Base-by-base conservation (phyloP, 1,140 invertebrate species). In the Trypoxylus dichotomus region DNA sequence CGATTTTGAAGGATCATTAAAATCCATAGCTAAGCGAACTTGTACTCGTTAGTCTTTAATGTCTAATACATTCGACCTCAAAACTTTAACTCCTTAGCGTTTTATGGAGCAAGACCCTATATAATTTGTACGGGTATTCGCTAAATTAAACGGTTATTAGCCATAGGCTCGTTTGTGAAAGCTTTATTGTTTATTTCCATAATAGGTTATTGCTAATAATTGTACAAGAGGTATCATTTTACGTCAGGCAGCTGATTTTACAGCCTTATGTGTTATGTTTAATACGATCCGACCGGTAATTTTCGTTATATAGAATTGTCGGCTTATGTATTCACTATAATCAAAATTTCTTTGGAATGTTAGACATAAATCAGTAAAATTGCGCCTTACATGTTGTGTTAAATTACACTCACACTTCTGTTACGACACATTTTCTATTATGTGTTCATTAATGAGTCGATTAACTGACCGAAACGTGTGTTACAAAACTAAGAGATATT, bases 1-100 rank as follows among this genome's bases (percentile, higher is more conserved):
- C 10, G 60, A 68, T 25, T 68, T 68, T 68, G 60, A 7, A 68
- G 27, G 60, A 68, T 27, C 60, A 68, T 21, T 63, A 63, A 63
- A 68, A 68, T 13, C 24, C 21, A 68, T n/a, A 19, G 47, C 7
- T 6, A 58, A 13, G 3, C 60, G 24, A 68, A 27, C 60, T 68
- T 68, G 60, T 1, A 21, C 27, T 27, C 27, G n/a, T 21, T 19
- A 1, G 13, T 54, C 47, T 19, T 19, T 54, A 68, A 68, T 68
- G 8, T 27, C 5, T 29, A 68, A 10, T 8, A 68, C 60, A 68
- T 68, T 68, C 21, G 27, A 68, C 60, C 60, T 68, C 11, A 68
- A 37, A 37, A 8, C 3, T 68, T 68, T 24, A 24, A 63, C 60
- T 27, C 21, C 6, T 63, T 13, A 21, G 19, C 32, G 21, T 27